Conservation (phyloP, 1,140 invertebrate species). For the Drosophila lacteicornis region DNA sequence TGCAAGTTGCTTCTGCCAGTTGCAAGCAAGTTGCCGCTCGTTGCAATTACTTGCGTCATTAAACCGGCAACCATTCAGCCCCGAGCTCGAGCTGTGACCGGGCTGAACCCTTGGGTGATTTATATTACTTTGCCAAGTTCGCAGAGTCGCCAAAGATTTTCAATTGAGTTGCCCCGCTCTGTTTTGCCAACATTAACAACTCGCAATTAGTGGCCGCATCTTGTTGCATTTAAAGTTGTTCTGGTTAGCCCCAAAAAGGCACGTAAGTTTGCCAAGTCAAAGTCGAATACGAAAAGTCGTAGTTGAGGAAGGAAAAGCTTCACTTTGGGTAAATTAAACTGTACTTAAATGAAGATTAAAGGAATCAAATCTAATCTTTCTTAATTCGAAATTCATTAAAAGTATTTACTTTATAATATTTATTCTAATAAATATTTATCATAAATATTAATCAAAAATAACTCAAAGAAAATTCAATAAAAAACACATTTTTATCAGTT, state of each 20-base stretch:
- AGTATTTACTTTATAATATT: too few species aligned
- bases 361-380: not conserved
- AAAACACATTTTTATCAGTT: too few species aligned
- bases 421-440: too few species aligned
- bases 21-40: slow-evolving; percentile 33
- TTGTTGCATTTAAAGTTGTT: slow-evolving; percentile 39
- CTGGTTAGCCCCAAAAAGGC: slow-evolving; percentile 51
- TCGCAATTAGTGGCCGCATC: slow-evolving; percentile 64
- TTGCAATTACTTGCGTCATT: slow-evolving; percentile 82
- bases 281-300: slow-evolving; percentile 13
- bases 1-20: slow-evolving; percentile 36
- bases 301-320: not conserved
- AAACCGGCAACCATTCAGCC: slow-evolving; percentile 60
- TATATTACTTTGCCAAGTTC: slow-evolving; percentile 75
- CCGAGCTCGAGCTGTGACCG: slow-evolving; percentile 39
- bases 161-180: slow-evolving; percentile 72
- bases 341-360: not conserved
- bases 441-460: too few species aligned
- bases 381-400: not conserved
- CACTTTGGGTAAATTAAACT: not conserved
- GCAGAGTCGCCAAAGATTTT: slow-evolving; percentile 69
- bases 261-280: slow-evolving; percentile 36
- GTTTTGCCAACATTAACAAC: slow-evolving; percentile 68
- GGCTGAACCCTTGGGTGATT: slow-evolving; percentile 79
- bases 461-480: too few species aligned